A percentile compares a stretch with the other conserved stretches of the same genome.
These are phyloP conservation scores for Pluvialis apricaria DNA, from an alignment of 2,113 vertebrate genomes.

Conservation along the genomic window DNA sequence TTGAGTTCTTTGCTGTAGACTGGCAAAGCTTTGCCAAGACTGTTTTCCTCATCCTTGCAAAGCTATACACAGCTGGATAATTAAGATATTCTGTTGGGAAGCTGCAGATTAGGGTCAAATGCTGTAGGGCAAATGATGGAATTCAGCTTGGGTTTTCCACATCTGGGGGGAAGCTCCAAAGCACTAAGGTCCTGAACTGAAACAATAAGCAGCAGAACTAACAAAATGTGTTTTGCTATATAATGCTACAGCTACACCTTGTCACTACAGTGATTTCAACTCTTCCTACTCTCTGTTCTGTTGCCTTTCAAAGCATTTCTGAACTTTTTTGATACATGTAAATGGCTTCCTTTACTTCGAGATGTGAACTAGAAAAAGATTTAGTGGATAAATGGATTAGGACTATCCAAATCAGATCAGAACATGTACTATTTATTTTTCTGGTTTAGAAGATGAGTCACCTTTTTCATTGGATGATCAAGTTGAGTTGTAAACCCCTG, in stretches of 20 bases:
- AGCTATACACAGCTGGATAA: not conserved
- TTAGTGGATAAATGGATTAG: not conserved
- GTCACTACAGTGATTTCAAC: not conserved
- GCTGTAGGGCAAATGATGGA: not conserved
- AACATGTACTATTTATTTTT: not conserved
- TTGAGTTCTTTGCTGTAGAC: not conserved
- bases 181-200: not conserved
- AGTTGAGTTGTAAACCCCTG: not conserved
- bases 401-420: not conserved
- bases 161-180: not conserved
- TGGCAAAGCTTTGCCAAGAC: not conserved
- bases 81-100: not conserved
- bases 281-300: not conserved
- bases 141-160: not conserved
- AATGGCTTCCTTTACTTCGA: not conserved
- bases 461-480: not conserved
- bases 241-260: not conserved
- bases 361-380: not conserved
- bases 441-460: not conserved
- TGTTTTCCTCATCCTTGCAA: not conserved
- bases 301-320: not conserved
- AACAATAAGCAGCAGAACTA: not conserved
- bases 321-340: not conserved
- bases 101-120: not conserved
- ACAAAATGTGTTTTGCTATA: not conserved